Conservation (phyloP, 2,888 invertebrate species). For the Gortyna flavago region DNA sequence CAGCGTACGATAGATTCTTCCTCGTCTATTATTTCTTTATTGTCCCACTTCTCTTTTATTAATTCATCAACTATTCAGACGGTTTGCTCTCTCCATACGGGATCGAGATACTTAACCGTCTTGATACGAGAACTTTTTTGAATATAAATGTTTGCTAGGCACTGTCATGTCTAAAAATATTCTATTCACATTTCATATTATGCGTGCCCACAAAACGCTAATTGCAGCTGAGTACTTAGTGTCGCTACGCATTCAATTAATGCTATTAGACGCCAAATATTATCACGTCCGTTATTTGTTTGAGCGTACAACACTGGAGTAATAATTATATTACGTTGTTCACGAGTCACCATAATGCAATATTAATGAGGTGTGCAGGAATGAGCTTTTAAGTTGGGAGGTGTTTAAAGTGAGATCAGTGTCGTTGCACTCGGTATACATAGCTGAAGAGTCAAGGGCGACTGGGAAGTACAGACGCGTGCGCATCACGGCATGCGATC, state of each 20-base stretch:
- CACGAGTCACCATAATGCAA: conserved; percentile 45
- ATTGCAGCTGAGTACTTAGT: conserved; percentile 70
- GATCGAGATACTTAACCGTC: conserved; percentile 50
- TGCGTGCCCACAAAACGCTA: conserved; percentile 69
- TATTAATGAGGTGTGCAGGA: conserved; percentile 54
- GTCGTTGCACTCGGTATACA: conserved; percentile 82
- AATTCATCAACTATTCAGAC: conserved; percentile 64
- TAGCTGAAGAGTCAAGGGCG: conserved; percentile 83
- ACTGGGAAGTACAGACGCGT: conserved; percentile 74
- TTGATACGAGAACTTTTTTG: conserved; percentile 54
- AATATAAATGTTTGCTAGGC: conserved; percentile 62
- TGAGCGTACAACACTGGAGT: conserved; percentile 45
- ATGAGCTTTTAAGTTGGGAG: conserved; percentile 52
- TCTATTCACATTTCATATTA: conserved; percentile 71
- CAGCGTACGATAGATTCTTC: conserved; percentile 41
- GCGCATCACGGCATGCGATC: conserved; percentile 74
- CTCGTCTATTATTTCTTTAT: conserved; percentile 68
- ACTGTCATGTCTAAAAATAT: conserved; percentile 76
- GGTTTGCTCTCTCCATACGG: conserved; percentile 49
- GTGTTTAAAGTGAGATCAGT: conserved; percentile 59
- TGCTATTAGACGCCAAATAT: conserved; percentile 74
- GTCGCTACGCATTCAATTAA: conserved; percentile 77
- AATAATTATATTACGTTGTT: conserved; percentile 50
- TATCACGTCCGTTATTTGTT: conserved; percentile 70
- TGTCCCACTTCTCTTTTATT: conserved; percentile 69